Evolutionary conservation across 2,113 vertebrate species (phyloP).

Genomic region (Bufo gargarizans): DNA sequence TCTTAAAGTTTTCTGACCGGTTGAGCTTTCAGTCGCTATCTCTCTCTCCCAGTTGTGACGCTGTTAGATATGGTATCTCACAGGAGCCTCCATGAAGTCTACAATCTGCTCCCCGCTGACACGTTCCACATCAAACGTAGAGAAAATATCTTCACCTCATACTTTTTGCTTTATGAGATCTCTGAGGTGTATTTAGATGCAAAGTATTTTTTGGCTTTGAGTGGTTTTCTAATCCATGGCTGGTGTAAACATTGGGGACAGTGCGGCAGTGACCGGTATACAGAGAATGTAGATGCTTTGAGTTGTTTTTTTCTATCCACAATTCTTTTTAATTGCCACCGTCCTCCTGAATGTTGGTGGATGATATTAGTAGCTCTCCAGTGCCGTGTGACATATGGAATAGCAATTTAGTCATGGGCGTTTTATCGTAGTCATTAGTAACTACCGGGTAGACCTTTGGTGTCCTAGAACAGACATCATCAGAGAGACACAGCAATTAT

Average conservation of each 20-base stretch:
- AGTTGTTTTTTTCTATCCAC: not conserved
- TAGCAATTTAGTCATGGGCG: not conserved
- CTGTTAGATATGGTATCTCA: not conserved
- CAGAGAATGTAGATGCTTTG: not conserved
- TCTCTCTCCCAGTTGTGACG: not conserved
- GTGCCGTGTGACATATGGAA: not conserved
- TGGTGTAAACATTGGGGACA: not conserved
- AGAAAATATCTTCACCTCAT: not conserved
- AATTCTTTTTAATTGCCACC: not conserved
- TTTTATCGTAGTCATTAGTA: not conserved
- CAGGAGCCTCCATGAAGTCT: slow-evolving; percentile 4
- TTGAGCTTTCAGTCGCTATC: not conserved
- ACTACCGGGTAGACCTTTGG: not conserved
- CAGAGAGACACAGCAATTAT: not conserved
- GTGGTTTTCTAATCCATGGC: not conserved
- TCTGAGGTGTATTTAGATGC: not conserved
- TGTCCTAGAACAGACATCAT: not conserved
- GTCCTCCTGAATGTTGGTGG: not conserved
- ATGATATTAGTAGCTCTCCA: too few relatives aligned
- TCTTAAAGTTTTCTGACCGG: not conserved
- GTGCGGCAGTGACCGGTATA: not conserved
- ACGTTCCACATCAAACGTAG: not conserved
- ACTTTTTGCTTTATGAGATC: not conserved
- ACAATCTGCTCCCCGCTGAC: slow-evolving; percentile 15
- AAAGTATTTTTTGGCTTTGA: not conserved